Conservation (phyloP, 2,888 invertebrate species). For the Anodontia alba region DNA sequence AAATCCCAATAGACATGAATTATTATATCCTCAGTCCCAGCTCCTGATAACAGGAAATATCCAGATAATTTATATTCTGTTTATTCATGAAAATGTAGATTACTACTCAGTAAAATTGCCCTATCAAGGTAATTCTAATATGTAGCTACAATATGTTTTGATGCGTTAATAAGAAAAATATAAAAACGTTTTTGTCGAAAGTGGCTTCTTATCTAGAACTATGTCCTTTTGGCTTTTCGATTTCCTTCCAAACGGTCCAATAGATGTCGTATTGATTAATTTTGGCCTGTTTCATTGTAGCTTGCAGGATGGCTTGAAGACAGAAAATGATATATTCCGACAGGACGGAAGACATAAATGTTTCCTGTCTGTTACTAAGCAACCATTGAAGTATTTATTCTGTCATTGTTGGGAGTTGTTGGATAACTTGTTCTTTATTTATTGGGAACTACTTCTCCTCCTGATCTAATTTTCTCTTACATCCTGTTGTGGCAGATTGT, state of each 20-base stretch:
- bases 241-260: neutral
- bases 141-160: too few relatives aligned
- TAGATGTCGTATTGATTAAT: conserved; percentile 8
- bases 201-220: too few relatives aligned
- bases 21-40: neutral
- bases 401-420: conserved; percentile 3
- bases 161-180: too few relatives aligned
- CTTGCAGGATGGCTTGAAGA: neutral
- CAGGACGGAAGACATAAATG: conserved; percentile 20
- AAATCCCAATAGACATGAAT: conserved; percentile 6
- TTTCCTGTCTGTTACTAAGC: conserved; percentile 16
- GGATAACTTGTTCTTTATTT: conserved; percentile 5
- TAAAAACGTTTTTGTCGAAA: too few relatives aligned
- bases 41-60: too few relatives aligned
- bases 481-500: neutral
- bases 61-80: too few relatives aligned
- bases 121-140: too few relatives aligned
- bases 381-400: conserved; percentile 18
- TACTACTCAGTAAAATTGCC: too few relatives aligned
- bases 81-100: too few relatives aligned
- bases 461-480: neutral
- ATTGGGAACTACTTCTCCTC: conserved; percentile 3
- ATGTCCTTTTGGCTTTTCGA: too few relatives aligned
- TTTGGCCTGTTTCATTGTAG: neutral
- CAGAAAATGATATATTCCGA: conserved; percentile 10